Evolutionary conservation across 2,113 vertebrate species (phyloP), one percentile per base, ranked within the genome.

Genomic region (Cynoglossus semilaevis): DNA sequence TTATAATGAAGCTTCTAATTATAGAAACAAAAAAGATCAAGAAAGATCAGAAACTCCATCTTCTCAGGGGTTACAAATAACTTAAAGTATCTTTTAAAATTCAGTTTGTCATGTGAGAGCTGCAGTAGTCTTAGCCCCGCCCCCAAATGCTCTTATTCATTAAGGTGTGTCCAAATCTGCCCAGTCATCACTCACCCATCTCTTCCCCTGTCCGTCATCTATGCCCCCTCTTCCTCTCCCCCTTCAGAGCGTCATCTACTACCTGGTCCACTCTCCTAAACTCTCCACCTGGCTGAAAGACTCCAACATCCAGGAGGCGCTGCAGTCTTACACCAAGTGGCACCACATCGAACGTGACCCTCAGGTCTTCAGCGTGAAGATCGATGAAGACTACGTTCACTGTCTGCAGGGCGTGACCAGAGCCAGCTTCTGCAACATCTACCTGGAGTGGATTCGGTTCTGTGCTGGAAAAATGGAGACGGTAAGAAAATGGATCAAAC

Each of bases 361-460:
- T 1, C 93, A 95, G 0, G 92, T 95, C 82, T 99, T 99, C 69
- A 96, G 91, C 3, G 90, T 96, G 41, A 97, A 98, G 89, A 94
- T 93, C 19, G 97, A 99, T 4, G 97, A 99, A 17, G 97, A 99
- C 85, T 99, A 96, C 2, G 94, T 98, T 42, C 97, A 97, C 0
- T 98, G 96, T 68, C 93, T 99, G 68, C 95, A 98, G 85, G 97
- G 97, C 1, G 92, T 99, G 81, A 98, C 97, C 0, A 88, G 97
- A 1, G 96, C 96, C 76, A 99, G 97, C 81, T 99, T 94, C 88
- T 99, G 97, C 72, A 98, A 92, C 1, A 91, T 95, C 70, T 97
- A 99, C 82, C 91, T 99, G 60, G 95, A 97, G 70, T 99, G 97
- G 97, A 94, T 99, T 80, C 97, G 98, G 73, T 91, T 93, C 83